A percentile compares a stretch with the other conserved stretches of the same genome.
Conservation (phyloP, 2,888 invertebrate species). For the Stenotaenia linearis region DNA sequence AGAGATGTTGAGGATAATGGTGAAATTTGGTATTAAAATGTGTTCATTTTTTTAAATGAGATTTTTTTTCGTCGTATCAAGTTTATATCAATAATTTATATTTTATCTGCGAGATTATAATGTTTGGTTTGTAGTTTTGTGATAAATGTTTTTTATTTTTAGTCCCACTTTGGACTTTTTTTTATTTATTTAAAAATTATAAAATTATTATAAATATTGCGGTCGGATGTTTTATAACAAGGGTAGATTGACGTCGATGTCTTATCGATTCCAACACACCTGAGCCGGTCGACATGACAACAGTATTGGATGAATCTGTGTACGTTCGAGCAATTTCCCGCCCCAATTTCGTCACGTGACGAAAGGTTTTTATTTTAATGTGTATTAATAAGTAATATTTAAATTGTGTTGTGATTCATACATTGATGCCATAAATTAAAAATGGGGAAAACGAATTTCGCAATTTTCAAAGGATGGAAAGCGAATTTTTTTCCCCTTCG, state of each 20-base stretch:
- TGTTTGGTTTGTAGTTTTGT: neutral
- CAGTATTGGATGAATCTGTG: constrained; percentile 15
- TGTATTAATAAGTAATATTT: neutral
- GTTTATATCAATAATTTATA: neutral
- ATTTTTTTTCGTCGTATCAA: neutral
- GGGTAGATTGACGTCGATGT: neutral
- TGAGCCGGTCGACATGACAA: neutral
- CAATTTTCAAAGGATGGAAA: neutral
- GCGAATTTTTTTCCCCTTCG: neutral
- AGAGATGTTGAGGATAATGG: neutral
- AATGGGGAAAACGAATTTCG: neutral
- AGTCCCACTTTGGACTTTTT: neutral
- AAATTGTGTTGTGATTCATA: neutral
- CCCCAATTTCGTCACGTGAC: constrained; percentile 1
- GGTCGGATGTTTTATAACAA: neutral
- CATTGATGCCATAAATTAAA: neutral
- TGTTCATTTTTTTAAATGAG: neutral
- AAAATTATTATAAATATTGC: too few relatives aligned
- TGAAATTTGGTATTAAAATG: neutral
- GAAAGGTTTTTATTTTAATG: neutral
- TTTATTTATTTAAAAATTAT: neutral
- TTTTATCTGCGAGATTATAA: neutral
- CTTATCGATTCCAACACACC: constrained; percentile 1
- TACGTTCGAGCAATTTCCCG: neutral
- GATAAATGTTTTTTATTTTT: neutral